Evolutionary conservation across 1,140 invertebrate species (phyloP), one percentile per base, ranked within the genome.

Genomic region (Gryon sp.): DNA sequence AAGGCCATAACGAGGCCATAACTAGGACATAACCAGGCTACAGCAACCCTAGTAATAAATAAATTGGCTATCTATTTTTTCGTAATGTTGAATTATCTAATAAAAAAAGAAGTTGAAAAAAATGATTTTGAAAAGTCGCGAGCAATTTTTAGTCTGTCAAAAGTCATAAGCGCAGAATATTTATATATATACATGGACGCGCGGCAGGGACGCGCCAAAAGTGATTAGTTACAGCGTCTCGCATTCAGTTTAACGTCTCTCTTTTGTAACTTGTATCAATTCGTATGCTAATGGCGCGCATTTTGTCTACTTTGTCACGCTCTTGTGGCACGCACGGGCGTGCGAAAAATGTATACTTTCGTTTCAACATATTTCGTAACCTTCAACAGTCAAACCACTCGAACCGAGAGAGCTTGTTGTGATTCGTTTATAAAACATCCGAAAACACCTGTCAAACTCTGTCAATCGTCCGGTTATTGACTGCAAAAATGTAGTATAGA

Each of bases 271-370:
- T 59, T 43, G 16, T 22, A 19, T 53, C 81, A 86, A n/a, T 86
- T 86, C 80, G 83, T 86, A 86, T 86, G 84, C 68, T 80, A 85
- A 86, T 85, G n/a, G n/a, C n/a, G 26, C 24, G 34, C 34, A 57
- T 36, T 78, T 79, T 40, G 53, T 57, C 55, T 32, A 66, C 22
- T 57, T 70, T 43, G 48, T 28, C 55, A 63, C 57, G 55, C 52
- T 60, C 40, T 57, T 50, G 34, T 48, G 32, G 24, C 24, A n/a
- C n/a, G 20, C 43, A 46, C 46, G 45, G 36, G 57, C 28, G 18
- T 46, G 55, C 62, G 52, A 72, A 79, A 76, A 76, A 38, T 48
- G 72, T 30, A 69, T 76, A 65, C 57, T 79, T 66, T 68, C 60
- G 24, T 26, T 62, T 48, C 22, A 32, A 63, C n/a, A 18, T 34